Evolutionary conservation across 2,113 vertebrate species (phyloP), one percentile per base, ranked within the genome.

Genomic region (Baryphthengus martii): DNA sequence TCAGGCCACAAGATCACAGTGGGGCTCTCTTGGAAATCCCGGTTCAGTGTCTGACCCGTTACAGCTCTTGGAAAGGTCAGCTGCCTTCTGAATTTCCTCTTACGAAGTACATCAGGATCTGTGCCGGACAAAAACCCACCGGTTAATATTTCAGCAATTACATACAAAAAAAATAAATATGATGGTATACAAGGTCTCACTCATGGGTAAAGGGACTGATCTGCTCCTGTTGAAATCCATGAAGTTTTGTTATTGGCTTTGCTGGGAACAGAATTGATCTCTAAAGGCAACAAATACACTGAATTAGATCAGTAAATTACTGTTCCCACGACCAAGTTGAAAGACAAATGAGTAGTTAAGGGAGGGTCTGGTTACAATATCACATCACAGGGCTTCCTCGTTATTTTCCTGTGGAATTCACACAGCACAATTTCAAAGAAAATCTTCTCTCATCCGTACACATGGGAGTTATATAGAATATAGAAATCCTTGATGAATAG

Each of bases 301-400:
- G 85, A 95, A 93, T 96, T 96, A 92, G 65, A 93, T 97, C 96
- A 96, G 96, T 96, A 97, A 97, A 97, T 97, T 97, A 95, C 93
- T 83, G 92, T 96, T 96, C 94, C 91, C 85, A 97, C 29, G 65
- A 96, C 90, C 95, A 93, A 97, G 90, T 97, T 68, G 81, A 97
- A 98, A 98, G 92, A 96, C 79, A 93, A 96, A 97, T 78, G 65
- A 93, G 88, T 65, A 97, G 95, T 90, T 95, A 97, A 97, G 86
- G 80, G 68, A 96, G 93, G 92, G 91, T 94, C 91, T 96, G 93
- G 91, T 94, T 95, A 94, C 87, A 93, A 78, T 89, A 87, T 66
- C 73, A 95, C 88, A 96, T 82, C 71, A 88, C 77, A 97, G 90
- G 49, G 59, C 40, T 76, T 92, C 94, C 94, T 89, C 39, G 75